phyloP scores from a whole-genome alignment of 2,888 invertebrate genomes.

The Caenorhabditis plicata region DNA sequence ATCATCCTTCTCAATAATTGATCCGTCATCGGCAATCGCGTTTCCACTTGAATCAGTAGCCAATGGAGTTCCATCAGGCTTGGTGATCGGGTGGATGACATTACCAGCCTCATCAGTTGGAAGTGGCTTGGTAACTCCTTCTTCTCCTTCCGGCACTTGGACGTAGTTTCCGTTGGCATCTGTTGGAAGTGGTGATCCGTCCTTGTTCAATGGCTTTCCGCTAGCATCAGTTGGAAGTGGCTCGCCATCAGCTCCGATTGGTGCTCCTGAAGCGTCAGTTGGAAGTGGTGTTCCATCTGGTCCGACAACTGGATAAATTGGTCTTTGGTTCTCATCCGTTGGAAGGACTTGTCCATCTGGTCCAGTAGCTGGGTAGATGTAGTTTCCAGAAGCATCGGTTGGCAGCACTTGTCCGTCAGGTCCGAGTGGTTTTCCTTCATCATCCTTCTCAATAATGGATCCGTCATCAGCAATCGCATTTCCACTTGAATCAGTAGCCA shows the following conservation, averaged over 20 bases:
- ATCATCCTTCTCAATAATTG: slow-evolving; percentile 9
- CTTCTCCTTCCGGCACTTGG: slow-evolving; percentile 5
- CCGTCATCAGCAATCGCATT: slow-evolving; percentile 20
- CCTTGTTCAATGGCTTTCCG: slow-evolving; percentile 12
- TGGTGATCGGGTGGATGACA: slow-evolving; percentile 11
- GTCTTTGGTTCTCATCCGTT: slow-evolving; percentile 10
- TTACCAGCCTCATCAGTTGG: slow-evolving; percentile 19
- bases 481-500: slow-evolving; percentile 25
- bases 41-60: slow-evolving; percentile 13
- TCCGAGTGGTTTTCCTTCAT: slow-evolving; percentile 33
- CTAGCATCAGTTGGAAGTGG: slow-evolving; percentile 26
- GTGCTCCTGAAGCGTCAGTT: slow-evolving; percentile 21
- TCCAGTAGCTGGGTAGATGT: slow-evolving; percentile 15
- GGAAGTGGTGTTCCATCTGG: slow-evolving; percentile 30
- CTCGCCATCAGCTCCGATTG: slow-evolving; percentile 32
- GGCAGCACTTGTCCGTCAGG: slow-evolving; percentile 25
- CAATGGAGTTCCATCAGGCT: slow-evolving; percentile 8
- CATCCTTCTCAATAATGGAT: slow-evolving; percentile 26
- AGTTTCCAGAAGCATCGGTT: slow-evolving; percentile 38
- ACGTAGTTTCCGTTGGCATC: slow-evolving; percentile 29
- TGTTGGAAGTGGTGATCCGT: slow-evolving; percentile 40
- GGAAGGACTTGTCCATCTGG: slow-evolving; percentile 33
- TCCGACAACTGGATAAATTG: slow-evolving; percentile 16
- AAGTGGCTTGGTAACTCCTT: slow-evolving; percentile 13
- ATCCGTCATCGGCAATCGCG: slow-evolving; percentile 15